These are phyloP conservation scores for Heptranchias perlo DNA, from an alignment of 2,113 vertebrate species.

Conservation along the genomic window DNA sequence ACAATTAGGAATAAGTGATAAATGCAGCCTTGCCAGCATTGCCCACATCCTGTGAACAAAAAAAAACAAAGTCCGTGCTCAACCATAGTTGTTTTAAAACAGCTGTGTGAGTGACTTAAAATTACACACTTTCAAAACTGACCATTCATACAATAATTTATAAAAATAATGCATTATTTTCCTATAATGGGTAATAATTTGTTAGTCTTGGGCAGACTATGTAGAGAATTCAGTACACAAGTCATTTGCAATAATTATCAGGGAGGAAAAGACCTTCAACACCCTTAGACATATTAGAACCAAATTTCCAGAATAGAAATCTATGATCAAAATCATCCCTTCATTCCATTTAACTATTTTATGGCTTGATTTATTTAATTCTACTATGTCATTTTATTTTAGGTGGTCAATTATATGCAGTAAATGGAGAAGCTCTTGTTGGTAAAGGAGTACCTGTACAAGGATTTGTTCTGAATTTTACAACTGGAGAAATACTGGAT, in stretches of 20 bases:
- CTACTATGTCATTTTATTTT: slow-evolving; percentile 45
- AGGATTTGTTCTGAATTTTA: slow-evolving; percentile 89
- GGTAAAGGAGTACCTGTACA: slow-evolving; percentile 58
- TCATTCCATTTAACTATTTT: background rate
- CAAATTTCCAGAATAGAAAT: background rate
- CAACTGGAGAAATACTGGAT: slow-evolving; percentile 78
- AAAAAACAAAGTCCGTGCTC: background rate
- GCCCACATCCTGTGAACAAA: background rate
- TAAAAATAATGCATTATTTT: background rate
- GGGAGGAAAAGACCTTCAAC: background rate
- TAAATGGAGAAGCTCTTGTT: slow-evolving; percentile 76
- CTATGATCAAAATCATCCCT: background rate
- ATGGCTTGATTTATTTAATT: background rate
- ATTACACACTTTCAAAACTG: background rate
- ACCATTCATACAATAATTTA: background rate
- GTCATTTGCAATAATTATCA: background rate
- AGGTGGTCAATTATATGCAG: slow-evolving; percentile 81
- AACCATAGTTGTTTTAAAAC: background rate
- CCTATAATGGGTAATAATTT: background rate
- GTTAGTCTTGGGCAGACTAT: background rate
- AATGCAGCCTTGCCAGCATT: background rate
- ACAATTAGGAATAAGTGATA: background rate
- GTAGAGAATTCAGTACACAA: background rate
- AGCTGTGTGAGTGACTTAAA: background rate
- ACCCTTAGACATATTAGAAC: background rate